Evolutionary conservation across 2,113 vertebrate species (phyloP).

Genomic region (Vimba vimba): DNA sequence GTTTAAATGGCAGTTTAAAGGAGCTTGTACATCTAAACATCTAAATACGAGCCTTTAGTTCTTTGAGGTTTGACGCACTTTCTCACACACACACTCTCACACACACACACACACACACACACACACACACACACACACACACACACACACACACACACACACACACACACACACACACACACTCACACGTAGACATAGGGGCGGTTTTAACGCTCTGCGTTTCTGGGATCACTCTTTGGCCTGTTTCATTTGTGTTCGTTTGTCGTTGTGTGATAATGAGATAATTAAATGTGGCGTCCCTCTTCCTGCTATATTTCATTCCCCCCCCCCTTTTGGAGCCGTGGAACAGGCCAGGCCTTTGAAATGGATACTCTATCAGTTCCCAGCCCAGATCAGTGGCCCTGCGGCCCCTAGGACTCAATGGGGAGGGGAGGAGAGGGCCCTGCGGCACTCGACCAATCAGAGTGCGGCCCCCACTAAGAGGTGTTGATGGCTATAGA

Average conservation of each 20-base stretch:
- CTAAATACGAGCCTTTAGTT: conserved; percentile 57
- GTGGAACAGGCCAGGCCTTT: conserved; percentile 62
- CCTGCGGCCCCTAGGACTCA: conserved; percentile 36
- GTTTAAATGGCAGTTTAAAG: conserved; percentile 59
- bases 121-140: conserved; percentile 44
- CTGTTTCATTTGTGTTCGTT: conserved; percentile 45
- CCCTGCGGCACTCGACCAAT: conserved; percentile 27
- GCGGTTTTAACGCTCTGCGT: conserved; percentile 53
- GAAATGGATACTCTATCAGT: conserved; percentile 72
- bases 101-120: conserved; percentile 46
- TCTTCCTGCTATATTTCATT: conserved; percentile 78
- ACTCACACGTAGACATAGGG: conserved; percentile 3
- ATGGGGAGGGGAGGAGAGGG: conserved; percentile 37
- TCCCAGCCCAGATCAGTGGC: conserved; percentile 49
- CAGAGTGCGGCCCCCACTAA: not conserved
- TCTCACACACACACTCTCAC: conserved; percentile 29
- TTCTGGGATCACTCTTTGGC: conserved; percentile 53
- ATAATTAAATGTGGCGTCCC: conserved; percentile 78
- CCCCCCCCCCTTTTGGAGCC: conserved; percentile 61
- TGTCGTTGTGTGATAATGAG: conserved; percentile 77
- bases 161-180: conserved; percentile 44
- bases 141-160: conserved; percentile 34
- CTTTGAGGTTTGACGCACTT: conserved; percentile 53
- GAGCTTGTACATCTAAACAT: conserved; percentile 61
- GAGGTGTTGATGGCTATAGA: conserved; percentile 63